Evolutionary conservation across 2,113 vertebrate genomes (phyloP).

Genomic region (Poeciliopsis occidentalis): DNA sequence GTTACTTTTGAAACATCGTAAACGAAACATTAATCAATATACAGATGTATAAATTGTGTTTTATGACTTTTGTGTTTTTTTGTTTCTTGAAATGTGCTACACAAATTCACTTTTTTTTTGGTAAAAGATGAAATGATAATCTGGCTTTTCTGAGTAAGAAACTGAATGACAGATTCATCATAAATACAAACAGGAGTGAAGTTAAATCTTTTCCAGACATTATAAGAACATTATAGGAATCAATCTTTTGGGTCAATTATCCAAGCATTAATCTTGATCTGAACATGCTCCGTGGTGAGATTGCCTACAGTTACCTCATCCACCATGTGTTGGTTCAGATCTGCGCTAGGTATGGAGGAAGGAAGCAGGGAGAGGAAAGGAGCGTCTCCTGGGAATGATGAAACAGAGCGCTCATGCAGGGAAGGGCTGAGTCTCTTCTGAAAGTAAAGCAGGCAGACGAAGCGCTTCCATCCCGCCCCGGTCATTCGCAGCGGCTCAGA

Average conservation of each 20-base stretch:
- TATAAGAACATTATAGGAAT: constrained; percentile 47
- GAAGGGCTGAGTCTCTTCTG: constrained; percentile 24
- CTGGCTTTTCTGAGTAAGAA: no score
- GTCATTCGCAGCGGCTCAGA: background rate
- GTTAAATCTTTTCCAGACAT: constrained; percentile 4
- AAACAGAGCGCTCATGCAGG: constrained; percentile 57
- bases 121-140: background rate
- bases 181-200: background rate
- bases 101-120: no score
- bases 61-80: no score
- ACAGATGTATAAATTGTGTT: no score
- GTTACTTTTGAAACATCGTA: no score
- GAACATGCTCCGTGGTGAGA: constrained; percentile 49
- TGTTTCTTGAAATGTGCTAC: no score
- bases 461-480: constrained; percentile 17
- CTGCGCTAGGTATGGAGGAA: constrained; percentile 60
- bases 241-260: constrained; percentile 52
- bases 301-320: constrained; percentile 75
- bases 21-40: no score
- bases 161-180: background rate
- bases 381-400: constrained; percentile 63
- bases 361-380: constrained; percentile 40
- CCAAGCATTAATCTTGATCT: constrained; percentile 53
- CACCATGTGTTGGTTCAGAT: constrained; percentile 40
- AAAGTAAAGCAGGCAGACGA: constrained; percentile 27